Evolutionary conservation across 2,888 invertebrate species (phyloP), one percentile per base, ranked within the genome.

Genomic region (Callosobruchus maculatus): DNA sequence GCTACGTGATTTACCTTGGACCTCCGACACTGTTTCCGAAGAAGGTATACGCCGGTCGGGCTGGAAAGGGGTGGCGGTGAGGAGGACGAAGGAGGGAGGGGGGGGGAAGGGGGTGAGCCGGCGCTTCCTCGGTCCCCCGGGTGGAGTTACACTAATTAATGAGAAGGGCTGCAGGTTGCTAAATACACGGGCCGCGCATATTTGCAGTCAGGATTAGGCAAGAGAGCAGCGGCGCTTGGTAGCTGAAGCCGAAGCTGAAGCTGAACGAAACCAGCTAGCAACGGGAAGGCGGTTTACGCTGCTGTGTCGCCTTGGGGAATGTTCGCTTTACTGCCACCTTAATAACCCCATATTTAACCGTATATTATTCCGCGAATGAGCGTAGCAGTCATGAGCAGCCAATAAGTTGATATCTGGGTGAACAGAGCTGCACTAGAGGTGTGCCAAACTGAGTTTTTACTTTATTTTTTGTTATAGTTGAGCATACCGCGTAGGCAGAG

Each of bases 121-220:
- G 49, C 13, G 49, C 49, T 49, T 49, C 80, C 80, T 83, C 80
- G 81, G 83, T 85, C 87, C 85, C 86, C 80, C 79, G 87, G 85
- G 87, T 84, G 83, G 85, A 86, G 86, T 87, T 87, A 85, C 85
- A 85, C 87, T 87, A 87, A 87, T 87, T 87, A 87, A 87, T 87
- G 86, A 83, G 83, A 84, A 85, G 85, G 86, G 86, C 84, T 85
- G 85, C 81, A 84, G 84, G 83, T 85, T 83, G 86, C 85, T 85
- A 85, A 86, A 85, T 85, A 85, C 85, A 82, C 83, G 81, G 82
- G 81, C 82, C 84, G 84, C 68, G 13, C 68, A 84, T 85, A 85
- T 85, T 85, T 85, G 79, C 80, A 81, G 78, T 80, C 78, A 79
- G 78, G 79, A 81, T 81, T 81, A 81, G 76, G 78, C 13, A 49